Percentiles rank a stretch among this genome's conserved stretches.
Conservation (phyloP, 2,888 invertebrate species). For the Amblyteles armatorius region DNA sequence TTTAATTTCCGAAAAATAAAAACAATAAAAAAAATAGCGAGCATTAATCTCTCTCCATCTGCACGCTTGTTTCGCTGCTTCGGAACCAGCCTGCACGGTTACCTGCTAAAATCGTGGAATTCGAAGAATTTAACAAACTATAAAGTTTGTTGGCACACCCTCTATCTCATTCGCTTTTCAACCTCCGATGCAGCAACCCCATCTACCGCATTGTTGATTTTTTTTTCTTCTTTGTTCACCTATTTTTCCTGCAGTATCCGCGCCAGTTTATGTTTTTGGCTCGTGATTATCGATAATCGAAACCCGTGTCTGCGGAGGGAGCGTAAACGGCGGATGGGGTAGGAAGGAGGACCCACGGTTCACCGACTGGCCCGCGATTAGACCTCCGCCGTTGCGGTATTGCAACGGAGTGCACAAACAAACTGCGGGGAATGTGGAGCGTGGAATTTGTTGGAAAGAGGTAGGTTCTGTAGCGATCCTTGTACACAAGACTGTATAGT, state of each 20-base stretch:
- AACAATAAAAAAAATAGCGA: conserved; percentile 41
- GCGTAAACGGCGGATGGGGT: not conserved
- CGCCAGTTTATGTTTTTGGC: conserved; percentile 46
- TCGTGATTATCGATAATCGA: conserved; percentile 69
- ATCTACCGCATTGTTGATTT: conserved; percentile 53
- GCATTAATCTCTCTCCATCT: conserved; percentile 49
- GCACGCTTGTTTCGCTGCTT: not conserved
- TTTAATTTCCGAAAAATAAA: conserved; percentile 49
- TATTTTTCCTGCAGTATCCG: conserved; percentile 39
- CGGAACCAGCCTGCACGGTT: conserved; percentile 31
- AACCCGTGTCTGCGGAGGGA: conserved; percentile 59
- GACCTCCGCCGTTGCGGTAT: conserved; percentile 48
- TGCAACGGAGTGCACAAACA: conserved; percentile 54
- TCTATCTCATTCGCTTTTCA: conserved; percentile 28
- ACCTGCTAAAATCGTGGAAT: conserved; percentile 63
- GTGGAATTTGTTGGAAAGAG: conserved; percentile 14
- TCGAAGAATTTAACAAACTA: conserved; percentile 66
- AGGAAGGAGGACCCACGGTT: conserved; percentile 57
- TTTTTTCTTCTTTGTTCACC: conserved; percentile 25
- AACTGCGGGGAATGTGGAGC: conserved; percentile 51
- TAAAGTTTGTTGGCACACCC: conserved; percentile 66
- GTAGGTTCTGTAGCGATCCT: conserved; percentile 34
- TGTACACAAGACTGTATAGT: conserved; percentile 28
- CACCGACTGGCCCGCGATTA: conserved; percentile 65
- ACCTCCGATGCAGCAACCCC: conserved; percentile 52